Conservation (phyloP, 2,888 invertebrate genomes). For the Conops quadrifasciatus region DNA sequence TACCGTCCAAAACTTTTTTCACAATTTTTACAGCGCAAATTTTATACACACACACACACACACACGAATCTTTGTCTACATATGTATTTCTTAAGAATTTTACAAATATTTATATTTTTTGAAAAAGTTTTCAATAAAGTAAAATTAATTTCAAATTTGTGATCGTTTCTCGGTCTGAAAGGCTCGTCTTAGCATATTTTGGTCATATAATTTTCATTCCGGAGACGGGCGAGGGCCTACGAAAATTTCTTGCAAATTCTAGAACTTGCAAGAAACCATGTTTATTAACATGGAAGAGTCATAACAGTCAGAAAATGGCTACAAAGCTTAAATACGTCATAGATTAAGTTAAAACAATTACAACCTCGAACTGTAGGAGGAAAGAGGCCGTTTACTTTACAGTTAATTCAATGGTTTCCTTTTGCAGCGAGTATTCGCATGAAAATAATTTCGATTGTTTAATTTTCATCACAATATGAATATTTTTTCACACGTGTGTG, state of each 20-base stretch:
- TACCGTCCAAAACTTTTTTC: slow-evolving; percentile 1
- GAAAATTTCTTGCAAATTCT: no score
- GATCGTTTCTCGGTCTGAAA: no score
- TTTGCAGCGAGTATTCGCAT: slow-evolving; percentile 13
- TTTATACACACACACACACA: background rate
- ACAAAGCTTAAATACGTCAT: background rate
- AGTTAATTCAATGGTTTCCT: slow-evolving; percentile 6
- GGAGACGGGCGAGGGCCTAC: no score
- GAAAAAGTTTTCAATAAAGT: background rate
- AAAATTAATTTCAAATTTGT: background rate
- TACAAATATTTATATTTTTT: slow-evolving; percentile 4
- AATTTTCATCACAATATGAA: background rate
- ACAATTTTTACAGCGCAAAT: slow-evolving; percentile 1
- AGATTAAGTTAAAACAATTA: no score
- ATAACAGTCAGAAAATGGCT: no score
- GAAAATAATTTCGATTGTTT: slow-evolving; percentile 23
- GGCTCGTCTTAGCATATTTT: background rate
- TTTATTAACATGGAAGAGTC: no score
- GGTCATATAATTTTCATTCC: background rate
- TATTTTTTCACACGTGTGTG: slow-evolving; percentile 11
- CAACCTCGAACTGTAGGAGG: background rate
- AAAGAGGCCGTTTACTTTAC: background rate
- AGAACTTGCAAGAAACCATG: no score
- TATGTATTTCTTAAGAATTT: background rate
- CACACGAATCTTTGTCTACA: slow-evolving; percentile 1